phyloP scores from a whole-genome alignment of 2,797 vertebrate genomes.

The Danio tinwini region DNA sequence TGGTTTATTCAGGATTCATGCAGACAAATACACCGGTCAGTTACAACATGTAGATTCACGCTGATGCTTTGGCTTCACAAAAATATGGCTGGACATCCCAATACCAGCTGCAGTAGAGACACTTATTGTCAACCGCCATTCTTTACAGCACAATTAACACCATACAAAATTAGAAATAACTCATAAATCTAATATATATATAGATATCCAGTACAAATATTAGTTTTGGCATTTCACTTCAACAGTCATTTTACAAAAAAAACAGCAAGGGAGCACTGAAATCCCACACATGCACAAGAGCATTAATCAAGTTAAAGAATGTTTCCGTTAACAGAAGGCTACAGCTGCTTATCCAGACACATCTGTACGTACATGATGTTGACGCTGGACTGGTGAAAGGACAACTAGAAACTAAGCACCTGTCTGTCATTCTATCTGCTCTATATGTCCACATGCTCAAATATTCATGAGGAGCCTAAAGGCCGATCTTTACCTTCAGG shows the following conservation, averaged over 20 bases:
- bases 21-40: conserved; percentile 21
- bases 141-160: conserved; percentile 42
- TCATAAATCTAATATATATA: conserved; percentile 62
- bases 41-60: conserved; percentile 3
- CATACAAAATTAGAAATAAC: conserved; percentile 62
- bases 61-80: conserved; percentile 29
- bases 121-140: background rate
- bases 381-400: conserved; percentile 52
- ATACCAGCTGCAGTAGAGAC: conserved; percentile 14
- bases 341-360: background rate
- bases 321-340: background rate
- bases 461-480: conserved; percentile 27
- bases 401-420: conserved; percentile 52
- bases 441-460: conserved; percentile 19
- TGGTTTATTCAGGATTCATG: conserved; percentile 29
- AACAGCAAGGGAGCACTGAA: background rate
- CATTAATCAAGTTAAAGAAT: background rate
- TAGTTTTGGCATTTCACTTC: conserved; percentile 75
- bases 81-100: conserved; percentile 35
- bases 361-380: conserved; percentile 10
- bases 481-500: conserved; percentile 10
- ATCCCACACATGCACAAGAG: conserved; percentile 11
- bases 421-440: conserved; percentile 41
- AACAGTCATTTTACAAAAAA: conserved; percentile 6
- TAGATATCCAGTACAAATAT: conserved; percentile 66